These are phyloP conservation scores for Melolontha melolontha DNA, from an alignment of 2,888 invertebrate species.

Conservation along the genomic window DNA sequence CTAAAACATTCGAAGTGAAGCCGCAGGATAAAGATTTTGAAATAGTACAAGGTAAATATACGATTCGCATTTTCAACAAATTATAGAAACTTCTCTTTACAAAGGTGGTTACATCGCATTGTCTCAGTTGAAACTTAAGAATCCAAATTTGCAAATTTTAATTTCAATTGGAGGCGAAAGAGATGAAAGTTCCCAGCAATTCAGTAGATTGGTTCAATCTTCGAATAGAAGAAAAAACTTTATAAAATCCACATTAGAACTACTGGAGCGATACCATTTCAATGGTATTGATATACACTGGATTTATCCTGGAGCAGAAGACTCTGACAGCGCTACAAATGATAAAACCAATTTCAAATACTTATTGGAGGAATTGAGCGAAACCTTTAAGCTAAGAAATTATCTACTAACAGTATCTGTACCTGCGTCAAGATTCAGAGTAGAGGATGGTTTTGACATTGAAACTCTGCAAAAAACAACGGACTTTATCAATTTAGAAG, in stretches of 20 bases:
- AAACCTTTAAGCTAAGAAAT: conserved; percentile 69
- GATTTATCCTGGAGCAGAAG: conserved; percentile 70
- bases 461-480: conserved; percentile 71
- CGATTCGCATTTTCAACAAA: background rate
- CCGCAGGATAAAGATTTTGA: conserved; percentile 79
- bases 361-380: conserved; percentile 71
- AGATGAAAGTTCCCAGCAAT: conserved; percentile 72
- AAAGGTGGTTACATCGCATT: conserved; percentile 80
- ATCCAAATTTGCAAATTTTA: conserved; percentile 76
- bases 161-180: conserved; percentile 80
- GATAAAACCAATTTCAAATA: conserved; percentile 71
- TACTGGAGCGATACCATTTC: conserved; percentile 77
- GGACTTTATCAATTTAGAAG: conserved; percentile 77
- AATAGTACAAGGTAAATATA: conserved; percentile 73
- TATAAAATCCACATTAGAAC: conserved; percentile 73
- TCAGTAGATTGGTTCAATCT: conserved; percentile 73
- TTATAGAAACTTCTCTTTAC: conserved; percentile 42
- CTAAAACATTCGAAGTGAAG: conserved; percentile 72
- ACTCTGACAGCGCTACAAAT: conserved; percentile 48
- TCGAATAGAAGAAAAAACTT: conserved; percentile 70
- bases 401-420: conserved; percentile 71
- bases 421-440: conserved; percentile 72
- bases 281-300: conserved; percentile 88
- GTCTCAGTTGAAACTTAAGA: conserved; percentile 74
- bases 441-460: conserved; percentile 77